Base-by-base conservation (phyloP, 2,113 vertebrate species). In the Chaetodon auriga region DNA sequence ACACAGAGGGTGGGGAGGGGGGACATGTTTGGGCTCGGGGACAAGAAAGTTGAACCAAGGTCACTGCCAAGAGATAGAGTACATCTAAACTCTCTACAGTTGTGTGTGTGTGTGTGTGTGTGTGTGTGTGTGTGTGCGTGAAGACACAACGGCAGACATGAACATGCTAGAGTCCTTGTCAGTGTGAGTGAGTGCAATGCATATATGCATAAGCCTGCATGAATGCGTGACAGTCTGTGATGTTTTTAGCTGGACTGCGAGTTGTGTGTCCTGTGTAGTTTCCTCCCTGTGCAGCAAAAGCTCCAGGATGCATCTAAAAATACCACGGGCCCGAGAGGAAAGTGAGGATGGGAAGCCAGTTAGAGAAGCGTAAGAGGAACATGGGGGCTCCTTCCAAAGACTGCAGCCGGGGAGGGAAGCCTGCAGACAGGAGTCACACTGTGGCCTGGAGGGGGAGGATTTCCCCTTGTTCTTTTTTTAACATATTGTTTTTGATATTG, bases 221-320 rank as follows among this genome's bases (percentile, higher is more conserved):
- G 16, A n/a, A 48, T 49, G 58, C 43, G 11, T 78, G 78, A 61
- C 68, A 51, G 53, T 1, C 5, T 61, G 61, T 78, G 48, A 63
- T 85, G 65, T 58, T 82, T 90, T 64, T n/a, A 68, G 64, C 69
- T 54, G 78, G 76, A 75, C 64, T 46, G 45, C 18, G 77, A 70
- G 35, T 72, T 72, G 43, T 64, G 77, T 73, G 35, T 72, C 46
- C 1, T 77, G 80, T 87, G 86, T 53, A 74, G 43, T 86, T 83
- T 85, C 78, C 78, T 87, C 75, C 58, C 61, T 41, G 2, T 5
- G 18, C 55, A 62, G 71, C 16, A 38, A 81, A 83, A 53, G 36
- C 70, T 73, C 49, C 14, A 23, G 87, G 85, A 90, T 80, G 70
- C 81, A 68, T 90, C 91, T 92, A 93, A 92, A 91, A 91, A 94